Evolutionary conservation across 2,113 vertebrate genomes (phyloP).

Genomic region (Steatornis caripensis): DNA sequence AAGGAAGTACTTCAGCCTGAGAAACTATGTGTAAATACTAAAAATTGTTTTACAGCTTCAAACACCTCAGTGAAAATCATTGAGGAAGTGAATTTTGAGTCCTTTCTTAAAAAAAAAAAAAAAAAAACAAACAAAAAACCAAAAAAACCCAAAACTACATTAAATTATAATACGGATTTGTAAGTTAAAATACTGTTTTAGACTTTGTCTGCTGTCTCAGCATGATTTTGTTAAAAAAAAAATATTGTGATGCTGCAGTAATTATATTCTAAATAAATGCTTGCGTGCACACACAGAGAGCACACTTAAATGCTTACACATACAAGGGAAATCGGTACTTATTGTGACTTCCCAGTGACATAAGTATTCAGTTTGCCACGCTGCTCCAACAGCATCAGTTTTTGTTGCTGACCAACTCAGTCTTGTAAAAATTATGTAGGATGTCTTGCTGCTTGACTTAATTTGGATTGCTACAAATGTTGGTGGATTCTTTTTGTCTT

Average conservation of each 20-base stretch:
- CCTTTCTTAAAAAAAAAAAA: not conserved
- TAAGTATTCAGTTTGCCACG: not conserved
- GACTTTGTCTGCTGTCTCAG: not conserved
- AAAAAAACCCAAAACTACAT: accelerated
- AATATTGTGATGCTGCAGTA: not conserved
- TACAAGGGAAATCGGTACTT: not conserved
- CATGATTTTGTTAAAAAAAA: not conserved
- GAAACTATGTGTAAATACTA: not conserved
- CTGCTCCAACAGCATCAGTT: not conserved
- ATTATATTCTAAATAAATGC: not conserved
- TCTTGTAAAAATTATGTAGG: not conserved
- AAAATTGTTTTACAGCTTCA: not conserved
- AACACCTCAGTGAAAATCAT: not conserved
- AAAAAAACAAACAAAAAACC: too few relatives aligned
- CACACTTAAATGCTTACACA: not conserved
- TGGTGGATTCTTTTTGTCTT: not conserved
- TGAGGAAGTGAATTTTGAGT: not conserved
- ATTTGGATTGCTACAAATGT: not conserved
- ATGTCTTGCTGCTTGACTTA: not conserved
- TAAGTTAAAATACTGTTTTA: not conserved
- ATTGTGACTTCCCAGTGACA: not conserved
- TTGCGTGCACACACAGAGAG: not conserved
- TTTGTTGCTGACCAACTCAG: not conserved
- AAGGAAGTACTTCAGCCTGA: not conserved
- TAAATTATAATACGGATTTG: not conserved